These are phyloP conservation scores for Coptotermes formosanus DNA, from an alignment of 1,140 invertebrate species.

Conservation along the genomic window DNA sequence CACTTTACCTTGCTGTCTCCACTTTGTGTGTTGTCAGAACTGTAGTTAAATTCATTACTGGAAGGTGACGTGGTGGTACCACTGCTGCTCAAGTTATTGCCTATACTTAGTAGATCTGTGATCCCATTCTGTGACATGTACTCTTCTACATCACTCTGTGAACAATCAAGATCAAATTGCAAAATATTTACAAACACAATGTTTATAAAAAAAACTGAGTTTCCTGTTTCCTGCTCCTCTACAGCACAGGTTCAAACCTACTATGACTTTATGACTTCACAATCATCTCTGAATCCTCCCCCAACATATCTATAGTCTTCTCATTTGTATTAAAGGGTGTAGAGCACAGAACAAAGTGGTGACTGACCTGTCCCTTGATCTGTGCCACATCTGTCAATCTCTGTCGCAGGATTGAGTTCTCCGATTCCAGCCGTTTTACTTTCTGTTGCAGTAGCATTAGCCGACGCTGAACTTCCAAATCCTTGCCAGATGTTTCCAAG, in stretches of 20 bases:
- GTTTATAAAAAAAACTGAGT: no score
- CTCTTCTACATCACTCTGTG: conserved; percentile 51
- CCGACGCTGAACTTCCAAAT: conserved; percentile 70
- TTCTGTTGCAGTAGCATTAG: conserved; percentile 70
- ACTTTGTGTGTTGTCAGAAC: conserved; percentile 5
- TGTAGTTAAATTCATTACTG: conserved; percentile 9
- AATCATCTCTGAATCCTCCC: no score
- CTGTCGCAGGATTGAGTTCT: conserved; percentile 67
- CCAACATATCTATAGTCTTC: neutral
- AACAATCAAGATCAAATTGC: conserved; percentile 26
- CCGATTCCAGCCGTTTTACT: conserved; percentile 68
- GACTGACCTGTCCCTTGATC: conserved; percentile 43
- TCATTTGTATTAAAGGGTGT: neutral
- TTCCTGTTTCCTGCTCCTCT: no score
- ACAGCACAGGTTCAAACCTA: no score
- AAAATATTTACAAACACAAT: neutral
- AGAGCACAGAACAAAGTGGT: neutral
- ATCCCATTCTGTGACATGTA: conserved; percentile 53
- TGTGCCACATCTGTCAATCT: conserved; percentile 61
- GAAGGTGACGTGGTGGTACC: no score
- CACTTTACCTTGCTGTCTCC: neutral
- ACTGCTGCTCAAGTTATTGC: neutral
- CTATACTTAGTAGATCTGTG: conserved; percentile 52
- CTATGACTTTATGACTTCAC: no score
- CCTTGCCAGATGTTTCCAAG: conserved; percentile 73